These are phyloP conservation scores for Pluvianellus socialis DNA, from an alignment of 2,113 vertebrate species.

Conservation along the genomic window DNA sequence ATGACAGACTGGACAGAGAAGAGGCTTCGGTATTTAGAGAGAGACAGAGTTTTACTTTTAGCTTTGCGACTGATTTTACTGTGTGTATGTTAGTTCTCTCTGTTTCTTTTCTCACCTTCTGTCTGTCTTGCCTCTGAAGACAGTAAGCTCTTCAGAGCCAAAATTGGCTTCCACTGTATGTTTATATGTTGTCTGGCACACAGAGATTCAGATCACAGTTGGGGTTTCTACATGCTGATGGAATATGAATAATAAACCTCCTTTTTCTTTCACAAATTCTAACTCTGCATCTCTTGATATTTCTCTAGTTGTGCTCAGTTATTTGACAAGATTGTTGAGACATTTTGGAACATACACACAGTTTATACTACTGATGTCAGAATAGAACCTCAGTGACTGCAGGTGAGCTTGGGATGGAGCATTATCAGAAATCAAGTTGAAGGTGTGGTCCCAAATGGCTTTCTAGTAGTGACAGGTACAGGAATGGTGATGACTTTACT, in stretches of 20 bases:
- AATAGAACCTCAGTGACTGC: not conserved
- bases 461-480: not conserved
- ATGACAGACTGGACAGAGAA: not conserved
- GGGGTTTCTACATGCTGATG: not conserved
- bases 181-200: not conserved
- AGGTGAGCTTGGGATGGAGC: not conserved
- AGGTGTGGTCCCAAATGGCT: not conserved
- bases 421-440: not conserved
- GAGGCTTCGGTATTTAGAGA: not conserved
- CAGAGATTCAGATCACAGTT: not conserved
- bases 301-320: not conserved
- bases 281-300: not conserved
- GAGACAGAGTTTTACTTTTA: not conserved
- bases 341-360: fast-evolving
- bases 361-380: not conserved
- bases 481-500: not conserved
- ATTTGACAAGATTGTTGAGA: not conserved
- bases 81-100: not conserved
- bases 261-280: not conserved
- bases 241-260: not conserved
- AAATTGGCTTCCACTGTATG: not conserved
- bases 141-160: not conserved
- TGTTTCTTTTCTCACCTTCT: conserved; percentile 19
- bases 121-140: not conserved
- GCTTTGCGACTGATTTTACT: not conserved